Base-by-base conservation (phyloP, 2,113 vertebrate species). In the Megaceryle maxima region DNA sequence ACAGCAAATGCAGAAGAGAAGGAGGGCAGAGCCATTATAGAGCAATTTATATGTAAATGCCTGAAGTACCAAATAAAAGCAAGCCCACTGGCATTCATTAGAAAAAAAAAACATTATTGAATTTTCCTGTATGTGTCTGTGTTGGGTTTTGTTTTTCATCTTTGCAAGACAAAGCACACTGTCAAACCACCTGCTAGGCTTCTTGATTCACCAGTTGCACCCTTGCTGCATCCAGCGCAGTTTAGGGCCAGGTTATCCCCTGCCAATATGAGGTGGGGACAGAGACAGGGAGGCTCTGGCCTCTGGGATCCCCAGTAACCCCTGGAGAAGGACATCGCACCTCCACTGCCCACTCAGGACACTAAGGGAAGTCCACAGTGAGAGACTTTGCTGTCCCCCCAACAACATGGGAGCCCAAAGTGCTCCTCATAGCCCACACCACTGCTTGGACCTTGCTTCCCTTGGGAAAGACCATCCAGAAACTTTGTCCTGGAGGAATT, bases 11-110 rank as follows among this genome's bases (percentile, higher is more conserved):
- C 92, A 63, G 81, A 94, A 90, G 97, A 97, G 97, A 96, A 96
- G 89, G 97, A 98, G 95, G 94, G 93, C 96, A 97, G 90, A 97
- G 87, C 92, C 83, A 96, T 98, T 98, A 97, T 63, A 86, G 81
- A 97, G 91, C 96, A 98, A 98, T 98, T 97, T 98, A 97, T 98
- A 98, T 98, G 98, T 96, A 98, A 98, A 98, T 98, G 97, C 87
- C 31, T 76, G 62, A 96, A 96, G 94, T 94, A 78, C 56, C 51
- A 84, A 97, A 96, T 97, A 92, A 95, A 94, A 94, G 88, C 56
- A 87, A 97, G 77, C 82, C 48, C 35, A 67, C 18, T 16, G 39
- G 67, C 25, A 4, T 94, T 97, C 87, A 84, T 96, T 79, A 96
- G 67, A 95, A 95, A 86, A 95, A 85, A 50, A 60, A 57, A 41